Conservation (phyloP, 2,797 vertebrate genomes). For the Tapirus indicus region DNA sequence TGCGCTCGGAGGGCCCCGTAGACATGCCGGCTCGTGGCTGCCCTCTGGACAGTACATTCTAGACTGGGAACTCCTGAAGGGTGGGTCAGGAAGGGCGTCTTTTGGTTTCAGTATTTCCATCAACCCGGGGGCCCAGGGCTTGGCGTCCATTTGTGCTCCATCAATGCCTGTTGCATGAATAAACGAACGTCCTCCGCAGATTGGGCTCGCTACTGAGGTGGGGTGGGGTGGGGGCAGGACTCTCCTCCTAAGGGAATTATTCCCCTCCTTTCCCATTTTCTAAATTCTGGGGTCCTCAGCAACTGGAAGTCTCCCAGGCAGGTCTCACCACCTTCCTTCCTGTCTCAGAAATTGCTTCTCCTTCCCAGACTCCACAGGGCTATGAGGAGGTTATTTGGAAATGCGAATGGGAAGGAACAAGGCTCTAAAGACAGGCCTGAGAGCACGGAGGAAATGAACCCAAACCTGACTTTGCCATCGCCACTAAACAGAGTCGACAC, state of each 20-base stretch:
- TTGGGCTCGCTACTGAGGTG: fast-evolving
- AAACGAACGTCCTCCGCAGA: fast-evolving
- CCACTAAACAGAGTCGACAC: not conserved
- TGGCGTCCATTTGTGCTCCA: fast-evolving
- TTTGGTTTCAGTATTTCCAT: fast-evolving
- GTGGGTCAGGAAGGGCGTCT: fast-evolving
- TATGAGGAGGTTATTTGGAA: not conserved
- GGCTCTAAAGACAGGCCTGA: fast-evolving
- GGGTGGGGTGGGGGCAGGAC: not conserved
- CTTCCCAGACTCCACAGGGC: not conserved
- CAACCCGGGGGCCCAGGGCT: too few relatives aligned
- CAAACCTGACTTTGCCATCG: fast-evolving
- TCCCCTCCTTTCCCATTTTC: not conserved
- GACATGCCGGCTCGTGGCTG: fast-evolving
- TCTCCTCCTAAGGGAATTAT: not conserved
- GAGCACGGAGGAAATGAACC: not conserved
- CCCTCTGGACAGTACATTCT: fast-evolving
- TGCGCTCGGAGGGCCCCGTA: fast-evolving
- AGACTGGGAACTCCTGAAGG: fast-evolving
- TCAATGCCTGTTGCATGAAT: fast-evolving
- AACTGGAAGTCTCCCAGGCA: not conserved
- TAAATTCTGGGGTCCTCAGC: not conserved
- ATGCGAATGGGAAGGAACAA: fast-evolving
- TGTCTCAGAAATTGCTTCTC: not conserved
- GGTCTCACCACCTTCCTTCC: not conserved